phyloP scores from a whole-genome alignment of 2,888 invertebrate genomes.

The Pseudanteris insignis region DNA sequence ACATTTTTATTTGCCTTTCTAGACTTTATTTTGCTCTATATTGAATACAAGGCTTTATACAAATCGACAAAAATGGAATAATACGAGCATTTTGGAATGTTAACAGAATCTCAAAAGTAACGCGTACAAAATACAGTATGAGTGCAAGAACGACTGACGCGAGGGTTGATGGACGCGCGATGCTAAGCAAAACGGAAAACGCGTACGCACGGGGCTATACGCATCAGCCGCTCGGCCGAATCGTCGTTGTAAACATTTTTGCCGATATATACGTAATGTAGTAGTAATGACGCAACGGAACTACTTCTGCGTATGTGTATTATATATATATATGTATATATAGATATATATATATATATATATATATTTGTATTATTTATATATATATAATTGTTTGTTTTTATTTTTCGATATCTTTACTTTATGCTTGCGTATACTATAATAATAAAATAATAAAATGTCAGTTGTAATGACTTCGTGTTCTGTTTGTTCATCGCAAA shows the following conservation, averaged over 20 bases:
- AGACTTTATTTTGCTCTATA: slow-evolving; percentile 67
- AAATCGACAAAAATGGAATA: slow-evolving; percentile 59
- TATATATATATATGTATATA: slow-evolving; percentile 17
- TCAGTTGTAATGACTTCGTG: slow-evolving; percentile 31
- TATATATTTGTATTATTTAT: no score
- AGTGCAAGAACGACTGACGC: slow-evolving; percentile 29
- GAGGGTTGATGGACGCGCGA: slow-evolving; percentile 24
- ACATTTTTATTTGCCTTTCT: slow-evolving; percentile 59
- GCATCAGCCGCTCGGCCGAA: slow-evolving; percentile 21
- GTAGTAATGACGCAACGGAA: slow-evolving; percentile 14
- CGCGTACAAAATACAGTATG: slow-evolving; percentile 37
- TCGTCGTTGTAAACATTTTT: slow-evolving; percentile 30
- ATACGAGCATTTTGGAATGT: slow-evolving; percentile 63
- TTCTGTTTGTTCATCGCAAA: slow-evolving; percentile 50
- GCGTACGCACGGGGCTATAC: neutral
- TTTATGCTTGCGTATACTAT: no score
- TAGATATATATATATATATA: no score
- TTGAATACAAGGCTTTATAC: slow-evolving; percentile 65
- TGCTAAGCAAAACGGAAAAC: no score
- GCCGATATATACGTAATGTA: slow-evolving; percentile 32
- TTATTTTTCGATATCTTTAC: no score
- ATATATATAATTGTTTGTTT: no score
- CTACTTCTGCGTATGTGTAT: slow-evolving; percentile 29
- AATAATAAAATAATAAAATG: no score
- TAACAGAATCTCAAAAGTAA: slow-evolving; percentile 41